Base-by-base conservation (phyloP, 2,113 vertebrate species). In the Mandrillus leucophaeus region DNA sequence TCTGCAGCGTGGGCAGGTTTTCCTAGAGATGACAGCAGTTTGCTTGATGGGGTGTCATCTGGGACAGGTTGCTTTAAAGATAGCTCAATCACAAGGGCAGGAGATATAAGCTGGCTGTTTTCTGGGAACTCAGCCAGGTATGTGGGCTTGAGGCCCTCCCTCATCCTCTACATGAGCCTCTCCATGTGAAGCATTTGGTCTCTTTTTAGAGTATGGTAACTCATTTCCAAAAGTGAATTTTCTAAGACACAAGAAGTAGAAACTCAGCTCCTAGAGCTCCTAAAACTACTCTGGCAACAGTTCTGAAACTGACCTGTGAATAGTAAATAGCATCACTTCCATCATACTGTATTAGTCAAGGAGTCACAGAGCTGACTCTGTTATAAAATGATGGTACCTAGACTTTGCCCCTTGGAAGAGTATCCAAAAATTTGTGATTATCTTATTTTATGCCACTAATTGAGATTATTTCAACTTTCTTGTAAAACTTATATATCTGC, bases 131-230 rank as follows among this genome's bases (percentile, higher is more conserved):
- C 14, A n/a, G 23, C 1, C 8, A 16, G 16, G 8, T 11, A 9
- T 20, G 14, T 13, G 78, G 22, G 25, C 9, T 5, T 12, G 3
- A 4, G 14, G 0, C 8, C 20, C 10, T 9, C 1, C 14, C 16
- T 8, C 5, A 8, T 20, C 32, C 20, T 35, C 3, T 4, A 23
- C 35, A 10, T 64, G 61, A 64, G 32, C 32, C 16, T 68, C 6
- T n/a, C 2, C 35, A 27, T 1, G 23, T 6, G 9, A 48, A 52
- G n/a, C 45, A 18, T 66, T 72, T 59, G 32, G 20, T 12, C 5
- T 17, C 27, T 30, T 64, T 73, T 25, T 55, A 3, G 2, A 61
- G 5, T 27, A 8, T 72, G 2, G 35, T 18, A 83, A 1, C 7
- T 79, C 6, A 3, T 66, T 88, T 64, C 9, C 27, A 72, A 84